A percentile compares a stretch with the other conserved stretches of the same genome.
These are phyloP conservation scores for Oncorhynchus keta DNA, from an alignment of 2,113 vertebrate genomes.

Conservation along the genomic window DNA sequence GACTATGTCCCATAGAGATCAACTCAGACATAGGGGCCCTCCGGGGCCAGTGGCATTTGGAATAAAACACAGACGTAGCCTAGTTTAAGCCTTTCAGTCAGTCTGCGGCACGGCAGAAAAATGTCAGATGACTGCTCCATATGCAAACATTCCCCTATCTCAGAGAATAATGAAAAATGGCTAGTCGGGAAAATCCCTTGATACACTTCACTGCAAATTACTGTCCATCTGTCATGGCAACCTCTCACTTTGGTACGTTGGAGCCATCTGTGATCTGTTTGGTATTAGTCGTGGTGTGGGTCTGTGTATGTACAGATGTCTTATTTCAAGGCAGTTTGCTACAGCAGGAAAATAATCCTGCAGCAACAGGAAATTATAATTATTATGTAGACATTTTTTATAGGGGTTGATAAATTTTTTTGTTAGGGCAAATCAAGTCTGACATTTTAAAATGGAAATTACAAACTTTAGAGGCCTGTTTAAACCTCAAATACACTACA, in stretches of 20 bases:
- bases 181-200: conserved; percentile 21
- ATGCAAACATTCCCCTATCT: conserved; percentile 15
- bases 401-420: no score
- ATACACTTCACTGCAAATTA: conserved; percentile 41
- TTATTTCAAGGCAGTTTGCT: no score
- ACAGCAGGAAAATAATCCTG: no score
- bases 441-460: no score
- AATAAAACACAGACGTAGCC: neutral
- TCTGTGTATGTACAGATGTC: neutral
- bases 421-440: no score
- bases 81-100: neutral
- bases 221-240: conserved; percentile 48
- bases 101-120: conserved; percentile 3
- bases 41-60: conserved; percentile 4
- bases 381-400: no score
- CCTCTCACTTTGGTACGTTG: conserved; percentile 38
- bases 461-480: no score
- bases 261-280: conserved; percentile 36
- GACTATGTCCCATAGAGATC: neutral
- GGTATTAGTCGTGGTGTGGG: neutral
- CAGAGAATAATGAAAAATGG: conserved; percentile 25
- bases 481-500: no score
- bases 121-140: conserved; percentile 23
- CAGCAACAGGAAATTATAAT: no score
- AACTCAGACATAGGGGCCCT: neutral